Percentiles rank a stretch among this genome's conserved stretches.
These are phyloP conservation scores for Rotaria sp. DNA, from an alignment of 2,888 invertebrate species.

Conservation along the genomic window DNA sequence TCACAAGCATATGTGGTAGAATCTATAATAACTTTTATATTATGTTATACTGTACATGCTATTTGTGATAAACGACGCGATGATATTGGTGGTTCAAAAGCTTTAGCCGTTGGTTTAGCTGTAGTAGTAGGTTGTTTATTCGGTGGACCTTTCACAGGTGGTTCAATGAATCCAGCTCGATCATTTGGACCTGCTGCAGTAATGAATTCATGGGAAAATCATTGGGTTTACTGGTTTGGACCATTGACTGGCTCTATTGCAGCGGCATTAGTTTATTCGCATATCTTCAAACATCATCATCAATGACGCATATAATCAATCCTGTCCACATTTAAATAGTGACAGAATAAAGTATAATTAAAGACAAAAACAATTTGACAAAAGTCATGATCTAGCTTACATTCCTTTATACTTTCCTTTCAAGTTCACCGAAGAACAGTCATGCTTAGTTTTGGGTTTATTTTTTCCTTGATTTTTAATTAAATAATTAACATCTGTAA, in stretches of 20 bases:
- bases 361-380: no score
- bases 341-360: no score
- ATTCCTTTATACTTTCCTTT: no score
- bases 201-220: constrained; percentile 67
- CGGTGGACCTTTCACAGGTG: constrained; percentile 64
- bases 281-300: background rate
- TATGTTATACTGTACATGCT: constrained; percentile 46
- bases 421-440: no score
- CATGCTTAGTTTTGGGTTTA: no score
- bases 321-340: no score
- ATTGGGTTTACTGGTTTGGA: constrained; percentile 62
- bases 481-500: no score
- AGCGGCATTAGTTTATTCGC: constrained; percentile 33
- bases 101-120: constrained; percentile 45
- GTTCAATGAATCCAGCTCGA: constrained; percentile 85
- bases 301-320: no score
- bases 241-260: constrained; percentile 34
- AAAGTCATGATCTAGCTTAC: no score
- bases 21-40: constrained; percentile 45
- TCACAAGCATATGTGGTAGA: constrained; percentile 33
- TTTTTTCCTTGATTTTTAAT: no score
- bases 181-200: constrained; percentile 78
- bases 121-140: constrained; percentile 42
- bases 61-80: constrained; percentile 44
- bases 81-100: constrained; percentile 44